Conservation (phyloP, 1,140 invertebrate species). For the Drosophila prosaltans region DNA sequence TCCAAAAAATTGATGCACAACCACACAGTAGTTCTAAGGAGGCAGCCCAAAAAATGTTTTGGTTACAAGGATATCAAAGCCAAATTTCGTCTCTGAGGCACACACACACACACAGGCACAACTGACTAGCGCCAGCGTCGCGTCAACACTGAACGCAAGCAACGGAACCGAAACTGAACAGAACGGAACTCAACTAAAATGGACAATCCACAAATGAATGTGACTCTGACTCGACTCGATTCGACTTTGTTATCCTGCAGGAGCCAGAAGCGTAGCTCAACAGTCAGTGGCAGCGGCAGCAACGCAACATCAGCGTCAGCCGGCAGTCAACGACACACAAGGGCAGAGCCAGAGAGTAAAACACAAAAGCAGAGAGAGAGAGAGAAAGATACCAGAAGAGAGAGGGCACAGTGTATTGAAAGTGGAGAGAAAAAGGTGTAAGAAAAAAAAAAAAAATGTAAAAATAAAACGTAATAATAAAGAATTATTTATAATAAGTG, state of each 20-base stretch:
- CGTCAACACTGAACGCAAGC: slow-evolving; percentile 56
- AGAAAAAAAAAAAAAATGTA: too few species aligned
- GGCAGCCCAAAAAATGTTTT: slow-evolving; percentile 31
- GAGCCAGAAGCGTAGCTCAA: slow-evolving; percentile 44
- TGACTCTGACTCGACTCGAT: slow-evolving; percentile 46
- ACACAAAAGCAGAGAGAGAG: not conserved
- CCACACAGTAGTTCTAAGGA: slow-evolving; percentile 66
- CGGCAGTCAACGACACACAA: slow-evolving; percentile 60
- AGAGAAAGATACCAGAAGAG: slow-evolving; percentile 12
- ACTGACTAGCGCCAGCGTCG: slow-evolving; percentile 69
- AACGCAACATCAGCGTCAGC: slow-evolving; percentile 7
- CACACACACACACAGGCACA: slow-evolving; percentile 65
- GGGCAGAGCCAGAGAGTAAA: slow-evolving; percentile 29
- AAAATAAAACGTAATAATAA: too few species aligned
- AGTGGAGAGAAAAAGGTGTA: too few species aligned
- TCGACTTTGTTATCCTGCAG: slow-evolving; percentile 37
- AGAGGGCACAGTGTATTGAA: slow-evolving; percentile 18
- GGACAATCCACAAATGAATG: slow-evolving; percentile 27
- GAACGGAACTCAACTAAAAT: slow-evolving; percentile 4
- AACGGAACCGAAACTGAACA: slow-evolving; percentile 15
- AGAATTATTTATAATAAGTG: too few species aligned
- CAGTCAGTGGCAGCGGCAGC: slow-evolving; percentile 28
- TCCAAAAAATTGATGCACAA: slow-evolving; percentile 66
- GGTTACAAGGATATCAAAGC: slow-evolving; percentile 35
- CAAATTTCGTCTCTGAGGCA: slow-evolving; percentile 54